These are phyloP conservation scores for Mythimna lalbum DNA, from an alignment of 2,888 invertebrate genomes.

Conservation along the genomic window DNA sequence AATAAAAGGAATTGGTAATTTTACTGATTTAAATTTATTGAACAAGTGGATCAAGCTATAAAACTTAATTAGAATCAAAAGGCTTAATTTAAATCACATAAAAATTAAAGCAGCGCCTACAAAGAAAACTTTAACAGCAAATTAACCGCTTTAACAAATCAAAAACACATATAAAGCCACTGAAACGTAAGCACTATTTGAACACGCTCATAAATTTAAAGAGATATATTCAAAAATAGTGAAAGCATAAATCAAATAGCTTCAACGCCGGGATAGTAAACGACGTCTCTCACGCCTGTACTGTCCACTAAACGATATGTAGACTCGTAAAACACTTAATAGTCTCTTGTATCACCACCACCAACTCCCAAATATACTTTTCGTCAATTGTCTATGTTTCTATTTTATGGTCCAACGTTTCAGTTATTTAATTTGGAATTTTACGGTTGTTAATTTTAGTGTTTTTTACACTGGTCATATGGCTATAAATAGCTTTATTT, in stretches of 20 bases:
- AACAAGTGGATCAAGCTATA: conserved; percentile 25
- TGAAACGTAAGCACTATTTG: conserved; percentile 55
- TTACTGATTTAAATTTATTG: not conserved
- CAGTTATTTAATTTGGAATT: conserved; percentile 42
- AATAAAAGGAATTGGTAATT: not conserved
- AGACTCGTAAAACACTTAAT: conserved; percentile 73
- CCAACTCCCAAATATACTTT: conserved; percentile 53
- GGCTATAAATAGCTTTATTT: conserved; percentile 40
- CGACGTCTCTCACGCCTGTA: conserved; percentile 60
- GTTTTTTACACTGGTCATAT: conserved; percentile 46
- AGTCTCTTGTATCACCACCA: conserved; percentile 65
- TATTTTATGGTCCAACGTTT: conserved; percentile 45
- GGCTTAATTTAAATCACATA: conserved; percentile 45
- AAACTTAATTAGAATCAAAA: conserved; percentile 38
- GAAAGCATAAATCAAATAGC: conserved; percentile 66
- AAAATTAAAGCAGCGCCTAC: conserved; percentile 48
- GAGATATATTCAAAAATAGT: conserved; percentile 66
- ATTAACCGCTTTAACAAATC: conserved; percentile 63
- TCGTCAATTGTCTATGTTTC: conserved; percentile 48
- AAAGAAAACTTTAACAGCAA: conserved; percentile 48
- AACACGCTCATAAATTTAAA: conserved; percentile 64
- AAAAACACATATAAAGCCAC: conserved; percentile 62
- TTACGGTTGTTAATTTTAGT: conserved; percentile 40
- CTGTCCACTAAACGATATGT: conserved; percentile 70
- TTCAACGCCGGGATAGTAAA: conserved; percentile 71